phyloP scores from a whole-genome alignment of 2,888 invertebrate genomes.

The Elmis aenea region DNA sequence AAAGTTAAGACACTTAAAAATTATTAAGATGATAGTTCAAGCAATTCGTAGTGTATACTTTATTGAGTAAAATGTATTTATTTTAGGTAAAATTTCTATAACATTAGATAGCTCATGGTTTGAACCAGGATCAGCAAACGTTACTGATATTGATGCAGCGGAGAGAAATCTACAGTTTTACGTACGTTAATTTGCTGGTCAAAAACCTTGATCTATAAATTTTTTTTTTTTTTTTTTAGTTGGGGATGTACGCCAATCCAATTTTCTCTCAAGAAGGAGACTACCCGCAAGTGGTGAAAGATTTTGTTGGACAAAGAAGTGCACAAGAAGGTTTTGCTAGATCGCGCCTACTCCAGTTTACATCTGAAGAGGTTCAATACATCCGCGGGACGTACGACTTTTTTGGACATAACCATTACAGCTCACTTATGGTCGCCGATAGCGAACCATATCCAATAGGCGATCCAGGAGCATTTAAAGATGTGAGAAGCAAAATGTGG shows the following conservation, averaged over 20 bases:
- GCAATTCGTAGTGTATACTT: no score
- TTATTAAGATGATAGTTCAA: no score
- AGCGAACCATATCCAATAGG: neutral
- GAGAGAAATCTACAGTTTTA: conserved; percentile 13
- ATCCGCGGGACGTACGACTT: conserved; percentile 48
- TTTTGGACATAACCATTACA: conserved; percentile 50
- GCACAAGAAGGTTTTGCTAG: conserved; percentile 17
- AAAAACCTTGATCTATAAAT: neutral
- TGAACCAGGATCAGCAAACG: conserved; percentile 7
- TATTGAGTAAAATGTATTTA: no score
- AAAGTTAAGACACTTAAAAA: no score
- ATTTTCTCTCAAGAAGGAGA: conserved; percentile 25
- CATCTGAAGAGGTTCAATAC: conserved; percentile 44
- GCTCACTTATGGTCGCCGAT: conserved; percentile 25
- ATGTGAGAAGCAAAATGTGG: conserved; percentile 43
- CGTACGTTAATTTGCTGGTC: conserved; percentile 11
- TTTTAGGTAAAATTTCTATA: conserved; percentile 52
- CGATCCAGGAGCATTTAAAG: conserved; percentile 20
- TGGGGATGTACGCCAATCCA: conserved; percentile 54
- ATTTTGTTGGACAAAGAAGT: conserved; percentile 19
- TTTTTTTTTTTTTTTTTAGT: conserved; percentile 13
- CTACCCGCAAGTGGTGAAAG: conserved; percentile 24
- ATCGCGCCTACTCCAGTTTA: conserved; percentile 51
- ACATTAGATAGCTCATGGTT: conserved; percentile 46
- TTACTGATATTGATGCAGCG: conserved; percentile 8